These are phyloP conservation scores for Acleris holmiana DNA, from an alignment of 2,888 invertebrate genomes.

Conservation along the genomic window DNA sequence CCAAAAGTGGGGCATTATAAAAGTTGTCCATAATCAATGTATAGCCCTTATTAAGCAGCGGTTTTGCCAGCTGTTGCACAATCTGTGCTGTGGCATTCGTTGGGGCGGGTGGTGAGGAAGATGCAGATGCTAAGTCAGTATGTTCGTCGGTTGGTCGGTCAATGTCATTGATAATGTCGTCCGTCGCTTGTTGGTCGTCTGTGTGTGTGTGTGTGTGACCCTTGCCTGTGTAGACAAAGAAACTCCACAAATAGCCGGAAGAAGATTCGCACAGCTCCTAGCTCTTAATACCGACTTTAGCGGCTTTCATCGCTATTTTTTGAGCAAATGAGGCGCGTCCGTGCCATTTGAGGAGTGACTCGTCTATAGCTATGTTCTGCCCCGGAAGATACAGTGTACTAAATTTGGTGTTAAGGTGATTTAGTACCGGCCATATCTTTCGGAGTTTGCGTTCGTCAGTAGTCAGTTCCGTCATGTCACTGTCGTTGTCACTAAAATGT, in stretches of 20 bases:
- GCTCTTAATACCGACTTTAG: too few relatives aligned
- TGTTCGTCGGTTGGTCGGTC: too few relatives aligned
- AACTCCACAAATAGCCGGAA: too few relatives aligned
- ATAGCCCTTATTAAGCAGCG: background rate
- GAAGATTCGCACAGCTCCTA: too few relatives aligned
- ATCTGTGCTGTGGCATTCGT: conserved; percentile 8
- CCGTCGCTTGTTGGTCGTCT: too few relatives aligned
- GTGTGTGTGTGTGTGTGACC: too few relatives aligned
- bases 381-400: conserved; percentile 40
- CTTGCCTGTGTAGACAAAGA: too few relatives aligned
- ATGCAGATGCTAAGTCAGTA: background rate
- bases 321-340: conserved; percentile 44
- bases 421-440: conserved; percentile 43
- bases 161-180: too few relatives aligned
- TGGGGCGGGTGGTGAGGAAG: background rate
- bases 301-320: too few relatives aligned
- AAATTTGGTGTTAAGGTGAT: conserved; percentile 45
- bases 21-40: conserved; percentile 13
- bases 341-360: conserved; percentile 46
- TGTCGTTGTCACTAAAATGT: background rate
- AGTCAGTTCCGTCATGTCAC: background rate
- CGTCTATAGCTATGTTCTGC: conserved; percentile 46
- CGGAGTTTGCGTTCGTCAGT: conserved; percentile 35
- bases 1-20: background rate
- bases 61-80: conserved; percentile 3